Percentiles rank a stretch among this genome's conserved stretches.
These are phyloP conservation scores for Hirtodrosophila confusa DNA, from an alignment of 2,888 invertebrate species.

Conservation along the genomic window DNA sequence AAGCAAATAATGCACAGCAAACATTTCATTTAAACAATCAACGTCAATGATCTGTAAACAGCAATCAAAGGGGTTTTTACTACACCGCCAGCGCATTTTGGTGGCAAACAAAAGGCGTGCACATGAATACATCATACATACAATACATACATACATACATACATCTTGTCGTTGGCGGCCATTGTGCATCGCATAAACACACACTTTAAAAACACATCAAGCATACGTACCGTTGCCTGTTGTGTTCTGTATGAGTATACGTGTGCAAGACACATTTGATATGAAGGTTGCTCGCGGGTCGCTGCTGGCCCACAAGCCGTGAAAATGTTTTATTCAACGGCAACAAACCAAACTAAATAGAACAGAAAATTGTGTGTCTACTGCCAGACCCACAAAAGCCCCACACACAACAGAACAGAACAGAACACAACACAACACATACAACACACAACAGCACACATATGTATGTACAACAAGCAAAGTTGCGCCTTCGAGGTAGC, in stretches of 20 bases:
- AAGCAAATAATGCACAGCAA: constrained; percentile 77
- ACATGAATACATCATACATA: constrained; percentile 60
- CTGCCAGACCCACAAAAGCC: constrained; percentile 27
- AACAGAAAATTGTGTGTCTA: constrained; percentile 74
- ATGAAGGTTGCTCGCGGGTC: constrained; percentile 76
- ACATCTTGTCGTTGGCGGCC: constrained; percentile 50
- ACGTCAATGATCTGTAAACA: constrained; percentile 82
- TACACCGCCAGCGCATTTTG: constrained; percentile 40
- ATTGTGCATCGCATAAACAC: constrained; percentile 76
- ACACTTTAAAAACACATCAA: constrained; percentile 80
- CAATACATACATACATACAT: constrained; percentile 20
- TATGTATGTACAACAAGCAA: constrained; percentile 6
- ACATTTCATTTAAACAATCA: constrained; percentile 80
- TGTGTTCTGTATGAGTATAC: constrained; percentile 38
- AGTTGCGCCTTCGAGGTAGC: constrained; percentile 43
- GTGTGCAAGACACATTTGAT: constrained; percentile 69
- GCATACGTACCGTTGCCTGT: constrained; percentile 62
- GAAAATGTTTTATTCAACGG: constrained; percentile 81
- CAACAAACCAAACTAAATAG: constrained; percentile 80
- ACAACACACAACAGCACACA: constrained; percentile 20
- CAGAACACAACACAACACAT: constrained; percentile 12
- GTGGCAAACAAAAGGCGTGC: constrained; percentile 66
- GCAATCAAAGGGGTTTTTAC: constrained; percentile 74
- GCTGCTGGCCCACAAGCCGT: constrained; percentile 71
- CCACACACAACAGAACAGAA: constrained; percentile 18